Evolutionary conservation across 2,797 vertebrate genomes (phyloP), one percentile per base, ranked within the genome.

Genomic region (Tragelaphus eurycerus): DNA sequence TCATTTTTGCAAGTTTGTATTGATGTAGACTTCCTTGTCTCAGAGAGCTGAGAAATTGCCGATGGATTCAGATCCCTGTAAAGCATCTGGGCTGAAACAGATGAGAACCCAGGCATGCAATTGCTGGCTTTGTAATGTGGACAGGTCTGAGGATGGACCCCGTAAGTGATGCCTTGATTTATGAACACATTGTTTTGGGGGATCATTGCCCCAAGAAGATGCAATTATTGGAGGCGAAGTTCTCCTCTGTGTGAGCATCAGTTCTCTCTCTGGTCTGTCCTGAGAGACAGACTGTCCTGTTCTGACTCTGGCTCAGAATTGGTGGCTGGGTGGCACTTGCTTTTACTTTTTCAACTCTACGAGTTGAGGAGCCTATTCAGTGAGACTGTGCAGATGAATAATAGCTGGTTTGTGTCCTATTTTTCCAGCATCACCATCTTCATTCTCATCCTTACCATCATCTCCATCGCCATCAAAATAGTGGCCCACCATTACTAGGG

Each of bases 11-110:
- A 60, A 6, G 93, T 34, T 54, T 81, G 43, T 82, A 85, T 34
- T 94, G 67, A 88, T 97, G 71, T 71, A 62, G 43, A 76, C 98
- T 97, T 96, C 67, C 21, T 0, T 14, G 67, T 93, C 64, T 81
- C 14, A 23, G 59, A 48, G 38, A 89, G 84, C 76, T 93, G 92
- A 96, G 92, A 95, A 93, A 97, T 96, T 16, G 55, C 3, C 4
- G 60, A 59, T 52, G 91, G 64, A 55, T 59, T 94, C 76, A 34
- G 84, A 95, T 90, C 59, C 78, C 59, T 12, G 27, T 60, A 93
- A 90, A 98, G 60, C 5, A 7, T 0, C 2, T 4, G 2, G 14
- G 86, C 55, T 98, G 87, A 89, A 88, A 79, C 34, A 84, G 31
- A 46, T 23, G 52, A 52, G 95, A 96, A 46, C 21, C 62, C 86